A percentile compares a stretch with the other conserved stretches of the same genome.
Evolutionary conservation across 2,113 vertebrate species (phyloP).

Genomic region (rabbit (Oryctolagus cuniculus)): mOryCun1.1 NC_091432.1:194987501-194988000

Average conservation of each 20-base stretch:
- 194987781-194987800: not conserved
- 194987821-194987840: not conserved
- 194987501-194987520: not conserved
- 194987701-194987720: not conserved
- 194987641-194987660: not conserved
- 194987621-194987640: not conserved
- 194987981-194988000: not conserved
- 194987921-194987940: not conserved
- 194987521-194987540: not conserved
- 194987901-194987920: not conserved
- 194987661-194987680: conserved; percentile 31
- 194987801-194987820: conserved; percentile 41
- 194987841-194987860: not conserved
- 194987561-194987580: not conserved
- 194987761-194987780: not conserved
- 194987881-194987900: not conserved
- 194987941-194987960: conserved; percentile 16
- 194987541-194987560: not conserved
- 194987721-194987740: not conserved
- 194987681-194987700: not conserved
- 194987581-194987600: not conserved
- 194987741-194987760: not conserved
- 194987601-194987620: not conserved
- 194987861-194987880: not conserved
- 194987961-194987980: not conserved